Evolutionary conservation across 1,140 invertebrate genomes (phyloP), one percentile per base, ranked within the genome.

Genomic region (Formica exsecta): DNA sequence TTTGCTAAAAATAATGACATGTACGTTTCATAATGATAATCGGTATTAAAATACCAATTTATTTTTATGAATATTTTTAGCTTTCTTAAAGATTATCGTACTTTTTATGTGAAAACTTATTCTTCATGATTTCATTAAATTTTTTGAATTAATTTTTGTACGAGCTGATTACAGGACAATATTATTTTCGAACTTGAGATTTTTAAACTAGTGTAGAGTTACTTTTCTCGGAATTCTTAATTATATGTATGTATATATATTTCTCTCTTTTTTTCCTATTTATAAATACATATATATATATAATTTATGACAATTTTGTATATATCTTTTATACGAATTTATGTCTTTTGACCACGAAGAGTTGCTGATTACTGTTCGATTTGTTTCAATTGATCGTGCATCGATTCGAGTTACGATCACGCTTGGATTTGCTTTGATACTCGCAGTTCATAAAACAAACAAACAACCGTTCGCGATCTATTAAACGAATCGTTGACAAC

Each of bases 41-140:
- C 29, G 2, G 1, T 73, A 74, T 11, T 36, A 57, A 74, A 36
- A 36, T 57, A 54, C 0, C 19, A 61, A 75, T 51, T 9, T n/a
- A 73, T 75, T 74, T 75, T 57, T 36, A 76, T 41, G n/a, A 41
- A 41, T 76, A 25, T 75, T 75, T 32, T 75, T 25, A 3, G 8
- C 36, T 44, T 76, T 44, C 16, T 76, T 62, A 76, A 76, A 29
- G 19, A 61, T 62, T 38, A 32, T 2, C 13, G 36, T 51, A n/a
- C 13, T 25, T 75, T 74, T 74, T 74, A 73, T 25, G 32, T 11
- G 16, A 41, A 11, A 62, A 29, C 32, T 61, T 19, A 25, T 25
- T 62, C 32, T 62, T 25, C 25, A 25, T 2, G 8, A 62, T 44
- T 76, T 59, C 44, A 62, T 75, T 75, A 61, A 16, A 59, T 36